Evolutionary conservation across 1,140 invertebrate genomes (phyloP), one percentile per base, ranked within the genome.

Genomic region (Hestina assimilis): DNA sequence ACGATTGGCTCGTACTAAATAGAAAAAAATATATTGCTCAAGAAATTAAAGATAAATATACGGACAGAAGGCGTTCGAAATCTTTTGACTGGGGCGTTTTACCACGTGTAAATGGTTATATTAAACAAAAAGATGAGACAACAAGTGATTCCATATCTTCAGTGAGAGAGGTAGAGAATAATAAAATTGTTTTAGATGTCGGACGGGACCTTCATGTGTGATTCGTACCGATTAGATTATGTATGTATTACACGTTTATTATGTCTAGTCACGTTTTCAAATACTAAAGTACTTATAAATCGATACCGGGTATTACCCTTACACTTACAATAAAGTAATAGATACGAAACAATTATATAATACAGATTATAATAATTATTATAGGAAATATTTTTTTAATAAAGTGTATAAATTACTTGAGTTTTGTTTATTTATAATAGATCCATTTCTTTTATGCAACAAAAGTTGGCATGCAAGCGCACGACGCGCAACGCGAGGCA

Each of bases 1-100:
- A 86, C 24, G 80, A 83, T 41, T 78, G 69, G 63, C 29, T 86
- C 12, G 75, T 75, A 19, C 67, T 63, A 1, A 63, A 65, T 23
- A 72, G 80, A 40, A 75, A 63, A 51, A 60, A 75, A 19, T 56
- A 69, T 28, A 38, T 79, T 14, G 19, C 65, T 29, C 31, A 66
- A 26, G 42, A 53, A 4, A 61, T 48, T 43, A 20, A 59, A 41
- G 40, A 42, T 11, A 26, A 7, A 23, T 40, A 19, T 20, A 45
- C 40, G 0, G 59, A 9, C 9, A 63, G 63, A 48, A 66, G 55
- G 12, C 68, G 78, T 12, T 69, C 79, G 0, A 79, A 66, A 21
- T 85, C 82, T 4, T 26, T 85, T 12, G 79, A 82, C 24, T 80
- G 72, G 62, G 31, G 14, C 4, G 11, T 38, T 17, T 8, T 11